Conservation (phyloP, 2,888 invertebrate genomes). For the Helleia helle region DNA sequence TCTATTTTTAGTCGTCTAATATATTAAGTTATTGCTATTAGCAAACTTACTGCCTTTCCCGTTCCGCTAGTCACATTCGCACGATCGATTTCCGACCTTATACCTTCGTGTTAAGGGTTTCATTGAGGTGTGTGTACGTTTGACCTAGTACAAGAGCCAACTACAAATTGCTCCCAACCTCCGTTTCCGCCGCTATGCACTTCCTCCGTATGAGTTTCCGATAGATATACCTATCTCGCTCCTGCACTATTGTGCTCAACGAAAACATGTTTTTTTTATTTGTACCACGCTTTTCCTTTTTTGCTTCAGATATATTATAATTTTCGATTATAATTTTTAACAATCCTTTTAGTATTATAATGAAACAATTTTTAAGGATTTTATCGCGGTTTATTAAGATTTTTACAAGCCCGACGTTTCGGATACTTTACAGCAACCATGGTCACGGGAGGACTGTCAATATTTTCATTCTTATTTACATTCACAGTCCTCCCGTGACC, state of each 20-base stretch:
- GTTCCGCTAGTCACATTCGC: slow-evolving; percentile 19
- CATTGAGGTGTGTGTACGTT: slow-evolving; percentile 14
- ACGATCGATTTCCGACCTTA: slow-evolving; percentile 16
- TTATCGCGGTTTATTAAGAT: too few species aligned
- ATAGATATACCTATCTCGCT: slow-evolving; percentile 18
- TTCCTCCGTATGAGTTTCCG: slow-evolving; percentile 23
- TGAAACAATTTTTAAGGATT: too few species aligned
- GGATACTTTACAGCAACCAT: too few species aligned
- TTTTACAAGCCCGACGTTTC: too few species aligned
- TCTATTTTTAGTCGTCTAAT: slow-evolving; percentile 22
- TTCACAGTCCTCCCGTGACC: too few species aligned
- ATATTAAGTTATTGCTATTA: slow-evolving; percentile 24
- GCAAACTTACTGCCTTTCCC: slow-evolving; percentile 21
- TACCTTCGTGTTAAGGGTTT: slow-evolving; percentile 12
- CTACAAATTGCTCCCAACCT: slow-evolving; percentile 25
- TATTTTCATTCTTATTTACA: too few species aligned
- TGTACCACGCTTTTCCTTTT: too few species aligned
- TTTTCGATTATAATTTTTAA: too few species aligned
- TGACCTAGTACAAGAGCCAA: slow-evolving; percentile 19
- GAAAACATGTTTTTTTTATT: background rate
- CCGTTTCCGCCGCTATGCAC: slow-evolving; percentile 25
- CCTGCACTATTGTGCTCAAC: slow-evolving; percentile 12
- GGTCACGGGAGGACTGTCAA: too few species aligned
- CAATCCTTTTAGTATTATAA: too few species aligned
- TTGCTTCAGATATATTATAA: too few species aligned